These are phyloP conservation scores for Luperina nickerlii DNA, from an alignment of 2,888 invertebrate genomes.

Conservation along the genomic window DNA sequence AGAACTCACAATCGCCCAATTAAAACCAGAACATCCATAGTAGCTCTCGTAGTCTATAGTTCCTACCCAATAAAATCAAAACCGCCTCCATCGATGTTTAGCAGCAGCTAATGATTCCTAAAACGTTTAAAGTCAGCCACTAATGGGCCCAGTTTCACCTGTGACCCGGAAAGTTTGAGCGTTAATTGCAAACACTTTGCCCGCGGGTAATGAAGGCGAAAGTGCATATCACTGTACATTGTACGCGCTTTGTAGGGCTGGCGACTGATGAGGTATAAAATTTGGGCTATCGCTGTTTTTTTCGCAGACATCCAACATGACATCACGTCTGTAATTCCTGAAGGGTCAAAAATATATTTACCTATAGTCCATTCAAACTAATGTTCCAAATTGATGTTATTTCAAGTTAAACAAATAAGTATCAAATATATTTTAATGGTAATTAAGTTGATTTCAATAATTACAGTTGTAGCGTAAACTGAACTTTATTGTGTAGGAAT, in stretches of 20 bases:
- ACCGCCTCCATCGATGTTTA: constrained; percentile 49
- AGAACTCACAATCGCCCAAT: not conserved
- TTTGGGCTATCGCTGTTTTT: not conserved
- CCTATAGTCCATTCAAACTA: not conserved
- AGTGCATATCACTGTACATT: constrained; percentile 82
- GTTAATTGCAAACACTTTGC: constrained; percentile 82
- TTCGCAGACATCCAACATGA: not conserved
- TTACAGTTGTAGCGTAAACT: too few relatives aligned
- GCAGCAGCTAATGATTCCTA: constrained; percentile 66
- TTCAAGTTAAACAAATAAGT: too few relatives aligned
- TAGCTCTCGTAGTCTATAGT: not conserved
- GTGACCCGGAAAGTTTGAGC: constrained; percentile 80
- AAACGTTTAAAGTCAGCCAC: constrained; percentile 76
- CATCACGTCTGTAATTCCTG: not conserved
- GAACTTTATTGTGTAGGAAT: too few relatives aligned
- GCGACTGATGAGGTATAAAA: not conserved
- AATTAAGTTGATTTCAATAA: too few relatives aligned
- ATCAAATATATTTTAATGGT: too few relatives aligned
- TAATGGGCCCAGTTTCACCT: constrained; percentile 79
- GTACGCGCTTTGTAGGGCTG: constrained; percentile 67
- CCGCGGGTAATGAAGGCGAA: constrained; percentile 79
- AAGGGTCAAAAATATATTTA: not conserved
- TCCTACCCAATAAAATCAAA: constrained; percentile 42
- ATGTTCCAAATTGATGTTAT: too few relatives aligned
- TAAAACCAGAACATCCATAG: not conserved